Evolutionary conservation across 2,888 invertebrate genomes (phyloP).

Genomic region (Calameuta pallipes): DNA sequence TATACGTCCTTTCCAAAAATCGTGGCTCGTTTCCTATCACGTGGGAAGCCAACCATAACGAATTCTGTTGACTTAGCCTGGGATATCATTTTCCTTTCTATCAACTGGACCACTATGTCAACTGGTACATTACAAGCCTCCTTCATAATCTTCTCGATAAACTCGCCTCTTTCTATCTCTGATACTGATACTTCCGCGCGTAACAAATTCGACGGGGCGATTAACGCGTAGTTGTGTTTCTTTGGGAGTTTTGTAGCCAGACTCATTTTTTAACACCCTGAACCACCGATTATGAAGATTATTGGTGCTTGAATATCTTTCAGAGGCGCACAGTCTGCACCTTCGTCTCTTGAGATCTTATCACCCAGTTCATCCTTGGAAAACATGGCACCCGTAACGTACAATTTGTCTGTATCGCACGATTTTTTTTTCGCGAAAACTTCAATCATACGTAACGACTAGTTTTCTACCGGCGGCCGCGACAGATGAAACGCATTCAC

Average conservation of each 20-base stretch:
- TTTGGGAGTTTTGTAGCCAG: conserved; percentile 34
- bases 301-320: conserved; percentile 28
- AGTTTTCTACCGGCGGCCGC: neutral
- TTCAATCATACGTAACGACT: neutral
- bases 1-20: conserved; percentile 39
- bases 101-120: conserved; percentile 35
- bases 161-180: conserved; percentile 24
- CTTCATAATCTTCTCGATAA: conserved; percentile 36
- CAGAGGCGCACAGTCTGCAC: conserved; percentile 20
- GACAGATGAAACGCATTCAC: neutral
- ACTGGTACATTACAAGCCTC: conserved; percentile 37
- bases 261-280: conserved; percentile 36
- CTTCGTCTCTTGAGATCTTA: conserved; percentile 27
- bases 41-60: conserved; percentile 43
- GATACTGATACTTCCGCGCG: conserved; percentile 31
- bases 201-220: conserved; percentile 35
- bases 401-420: neutral
- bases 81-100: conserved; percentile 37
- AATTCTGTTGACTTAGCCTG: conserved; percentile 34
- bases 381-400: conserved; percentile 25
- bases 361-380: conserved; percentile 20
- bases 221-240: conserved; percentile 33
- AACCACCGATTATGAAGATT: conserved; percentile 45
- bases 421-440: neutral
- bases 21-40: conserved; percentile 38